Conservation (phyloP, 2,113 vertebrate genomes). For the Dasyornis broadbenti region DNA sequence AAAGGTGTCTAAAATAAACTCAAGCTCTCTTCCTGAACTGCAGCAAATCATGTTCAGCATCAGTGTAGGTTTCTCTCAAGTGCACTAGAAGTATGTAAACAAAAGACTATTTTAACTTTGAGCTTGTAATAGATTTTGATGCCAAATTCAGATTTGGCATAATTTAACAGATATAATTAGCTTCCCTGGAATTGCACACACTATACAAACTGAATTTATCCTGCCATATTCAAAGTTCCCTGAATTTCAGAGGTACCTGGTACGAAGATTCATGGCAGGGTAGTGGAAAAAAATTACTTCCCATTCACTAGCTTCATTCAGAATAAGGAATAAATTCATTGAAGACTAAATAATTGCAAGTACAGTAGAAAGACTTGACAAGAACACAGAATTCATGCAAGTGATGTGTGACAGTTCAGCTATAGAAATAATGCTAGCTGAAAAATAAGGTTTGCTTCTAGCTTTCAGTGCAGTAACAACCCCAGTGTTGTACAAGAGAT, state of each 20-base stretch:
- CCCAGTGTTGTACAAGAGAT: background rate
- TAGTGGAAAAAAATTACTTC: background rate
- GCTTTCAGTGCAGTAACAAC: background rate
- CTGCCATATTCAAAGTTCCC: background rate
- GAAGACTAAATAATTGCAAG: background rate
- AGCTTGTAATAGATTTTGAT: background rate
- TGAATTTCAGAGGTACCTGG: background rate
- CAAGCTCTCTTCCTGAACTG: background rate
- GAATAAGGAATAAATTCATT: background rate
- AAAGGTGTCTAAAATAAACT: background rate
- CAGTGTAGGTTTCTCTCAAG: background rate
- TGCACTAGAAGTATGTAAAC: background rate
- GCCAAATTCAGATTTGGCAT: background rate
- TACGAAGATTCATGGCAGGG: background rate
- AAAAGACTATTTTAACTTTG: constrained; percentile 16
- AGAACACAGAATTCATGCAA: background rate
- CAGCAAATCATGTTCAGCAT: background rate
- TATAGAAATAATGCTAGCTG: background rate
- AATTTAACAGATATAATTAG: background rate
- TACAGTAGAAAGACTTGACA: background rate
- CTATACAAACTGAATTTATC: background rate
- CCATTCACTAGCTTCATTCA: background rate
- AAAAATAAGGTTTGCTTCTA: background rate
- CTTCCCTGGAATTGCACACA: background rate
- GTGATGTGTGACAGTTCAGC: background rate